phyloP scores from a whole-genome alignment of 2,113 vertebrate species.

The Hydropotes inermis region DNA sequence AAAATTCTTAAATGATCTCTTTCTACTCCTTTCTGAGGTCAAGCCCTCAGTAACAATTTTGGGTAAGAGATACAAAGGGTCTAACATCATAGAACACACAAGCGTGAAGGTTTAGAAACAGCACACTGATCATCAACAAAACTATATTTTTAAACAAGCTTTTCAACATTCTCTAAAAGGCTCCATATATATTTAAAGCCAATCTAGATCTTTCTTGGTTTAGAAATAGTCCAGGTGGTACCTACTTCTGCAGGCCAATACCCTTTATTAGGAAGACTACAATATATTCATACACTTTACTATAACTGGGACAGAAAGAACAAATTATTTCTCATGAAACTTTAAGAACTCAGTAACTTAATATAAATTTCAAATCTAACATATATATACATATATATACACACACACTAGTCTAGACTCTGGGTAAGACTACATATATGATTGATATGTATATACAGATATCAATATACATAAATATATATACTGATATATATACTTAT shows the following conservation, averaged over 20 bases:
- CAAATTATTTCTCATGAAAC: conserved; percentile 9
- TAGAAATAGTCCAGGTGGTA: background rate
- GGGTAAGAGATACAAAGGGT: background rate
- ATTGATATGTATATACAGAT: too few relatives aligned
- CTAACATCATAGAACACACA: background rate
- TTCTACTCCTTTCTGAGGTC: background rate
- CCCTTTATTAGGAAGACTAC: too few relatives aligned
- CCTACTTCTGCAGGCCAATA: background rate
- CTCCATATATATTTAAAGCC: background rate
- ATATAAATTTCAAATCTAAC: background rate
- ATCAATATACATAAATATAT: background rate
- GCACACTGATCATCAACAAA: background rate
- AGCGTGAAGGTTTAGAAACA: background rate
- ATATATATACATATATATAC: background rate
- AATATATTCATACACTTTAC: background rate
- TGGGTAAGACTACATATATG: background rate
- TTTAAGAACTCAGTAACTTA: background rate
- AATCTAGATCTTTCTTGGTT: background rate
- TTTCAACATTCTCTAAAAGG: background rate
- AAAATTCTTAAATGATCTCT: background rate
- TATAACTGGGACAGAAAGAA: background rate
- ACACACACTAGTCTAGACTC: background rate
- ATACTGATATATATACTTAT: background rate
- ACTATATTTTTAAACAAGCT: background rate
- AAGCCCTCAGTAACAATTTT: background rate